Percentiles rank a stretch among this genome's conserved stretches.
Evolutionary conservation across 2,888 invertebrate genomes (phyloP).

Genomic region (Idaea straminata): DNA sequence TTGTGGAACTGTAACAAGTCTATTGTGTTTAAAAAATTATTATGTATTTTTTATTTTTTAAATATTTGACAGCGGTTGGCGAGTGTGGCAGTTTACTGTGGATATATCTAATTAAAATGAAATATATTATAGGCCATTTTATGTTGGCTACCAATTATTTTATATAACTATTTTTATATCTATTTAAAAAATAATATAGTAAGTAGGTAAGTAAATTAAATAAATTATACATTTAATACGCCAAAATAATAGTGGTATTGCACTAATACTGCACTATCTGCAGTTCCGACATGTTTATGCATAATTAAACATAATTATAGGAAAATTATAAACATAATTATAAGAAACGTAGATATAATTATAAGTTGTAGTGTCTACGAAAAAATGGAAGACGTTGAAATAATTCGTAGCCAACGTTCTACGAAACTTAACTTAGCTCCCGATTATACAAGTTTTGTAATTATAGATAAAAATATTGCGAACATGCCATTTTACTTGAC

Average conservation of each 20-base stretch:
- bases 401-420: slow-evolving; percentile 78
- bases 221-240: slow-evolving; percentile 59
- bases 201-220: slow-evolving; percentile 49
- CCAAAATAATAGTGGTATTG: slow-evolving; percentile 68
- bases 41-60: slow-evolving; percentile 34
- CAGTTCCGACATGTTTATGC: slow-evolving; percentile 45
- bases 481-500: background rate
- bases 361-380: slow-evolving; percentile 37
- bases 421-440: slow-evolving; percentile 63
- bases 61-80: slow-evolving; percentile 70
- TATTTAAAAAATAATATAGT: slow-evolving; percentile 32
- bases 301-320: slow-evolving; percentile 24
- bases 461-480: background rate
- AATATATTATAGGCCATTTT: slow-evolving; percentile 65
- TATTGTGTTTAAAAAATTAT: slow-evolving; percentile 69
- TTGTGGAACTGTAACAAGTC: slow-evolving; percentile 77
- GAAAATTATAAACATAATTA: slow-evolving; percentile 29
- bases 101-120: slow-evolving; percentile 47
- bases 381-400: slow-evolving; percentile 75
- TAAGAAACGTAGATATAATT: slow-evolving; percentile 28
- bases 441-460: slow-evolving; percentile 40
- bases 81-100: slow-evolving; percentile 69
- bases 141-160: slow-evolving; percentile 79
- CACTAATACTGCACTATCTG: slow-evolving; percentile 67
- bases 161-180: slow-evolving; percentile 39